Percentiles rank a stretch among this genome's conserved stretches.
phyloP scores from a whole-genome alignment of 2,113 vertebrate genomes.

The Phylloscopus trochilus region DNA sequence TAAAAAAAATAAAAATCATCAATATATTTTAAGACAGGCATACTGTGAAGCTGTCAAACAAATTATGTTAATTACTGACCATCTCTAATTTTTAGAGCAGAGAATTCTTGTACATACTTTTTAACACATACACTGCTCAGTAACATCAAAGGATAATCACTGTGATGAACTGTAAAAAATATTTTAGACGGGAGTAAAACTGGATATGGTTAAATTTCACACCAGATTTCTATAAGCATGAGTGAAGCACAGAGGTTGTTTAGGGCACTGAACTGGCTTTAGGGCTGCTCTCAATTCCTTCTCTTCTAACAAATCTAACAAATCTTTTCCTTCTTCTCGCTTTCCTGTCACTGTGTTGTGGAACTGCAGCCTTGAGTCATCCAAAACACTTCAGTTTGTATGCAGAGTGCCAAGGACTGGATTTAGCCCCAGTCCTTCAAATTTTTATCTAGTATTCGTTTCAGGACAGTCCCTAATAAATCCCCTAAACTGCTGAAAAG shows the following conservation, averaged over 20 bases:
- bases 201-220: not conserved
- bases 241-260: not conserved
- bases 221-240: not conserved
- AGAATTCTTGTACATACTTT: not conserved
- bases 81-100: slow-evolving; percentile 34
- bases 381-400: not conserved
- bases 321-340: not conserved
- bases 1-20: not conserved
- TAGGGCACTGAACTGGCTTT: not conserved
- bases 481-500: not conserved
- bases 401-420: not conserved
- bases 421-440: not conserved
- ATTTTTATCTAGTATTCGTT: not conserved
- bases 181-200: not conserved
- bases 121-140: not conserved
- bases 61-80: slow-evolving; percentile 58
- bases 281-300: not conserved
- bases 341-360: not conserved
- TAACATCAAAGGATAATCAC: slow-evolving; percentile 29
- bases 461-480: not conserved
- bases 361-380: not conserved
- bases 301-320: not conserved
- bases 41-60: slow-evolving; percentile 36
- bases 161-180: not conserved
- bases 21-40: slow-evolving; percentile 43